Percentiles rank a stretch among this genome's conserved stretches.
Evolutionary conservation across 2,797 vertebrate species (phyloP).

Genomic region (Poecilia wingei): DNA sequence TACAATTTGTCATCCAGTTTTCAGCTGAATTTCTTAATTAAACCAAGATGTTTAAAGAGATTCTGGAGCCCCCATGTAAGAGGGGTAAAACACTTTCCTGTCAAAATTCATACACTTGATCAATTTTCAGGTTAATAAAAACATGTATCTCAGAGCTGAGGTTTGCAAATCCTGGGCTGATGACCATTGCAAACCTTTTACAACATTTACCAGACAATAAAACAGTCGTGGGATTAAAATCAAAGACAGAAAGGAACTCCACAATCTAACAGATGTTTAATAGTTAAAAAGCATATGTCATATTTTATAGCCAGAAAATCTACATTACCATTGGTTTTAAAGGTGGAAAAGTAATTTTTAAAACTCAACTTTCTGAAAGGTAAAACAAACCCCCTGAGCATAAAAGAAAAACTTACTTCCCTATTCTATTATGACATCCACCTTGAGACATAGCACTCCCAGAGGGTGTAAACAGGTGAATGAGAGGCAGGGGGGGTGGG

Average conservation of each 20-base stretch:
- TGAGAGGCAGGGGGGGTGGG: too few species aligned
- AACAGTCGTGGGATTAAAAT: not conserved
- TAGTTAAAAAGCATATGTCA: not conserved
- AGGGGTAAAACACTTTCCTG: not conserved
- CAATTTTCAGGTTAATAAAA: conserved; percentile 27
- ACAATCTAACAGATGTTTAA: not conserved
- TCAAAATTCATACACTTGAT: conserved; percentile 15
- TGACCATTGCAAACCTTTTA: not conserved
- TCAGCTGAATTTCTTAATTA: conserved; percentile 20
- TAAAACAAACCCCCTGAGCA: not conserved
- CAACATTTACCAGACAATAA: not conserved
- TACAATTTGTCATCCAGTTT: conserved; percentile 19
- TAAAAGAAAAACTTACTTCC: not conserved
- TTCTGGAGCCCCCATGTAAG: conserved; percentile 16
- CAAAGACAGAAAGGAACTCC: not conserved
- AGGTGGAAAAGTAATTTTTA: not conserved
- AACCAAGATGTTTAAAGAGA: conserved; percentile 6
- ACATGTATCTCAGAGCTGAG: conserved; percentile 25
- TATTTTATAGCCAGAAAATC: not conserved
- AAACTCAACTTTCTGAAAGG: not conserved
- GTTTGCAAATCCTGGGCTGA: conserved; percentile 23
- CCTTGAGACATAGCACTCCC: not conserved
- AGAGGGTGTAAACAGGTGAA: not conserved
- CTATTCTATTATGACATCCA: not conserved
- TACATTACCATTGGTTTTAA: not conserved